Evolutionary conservation across 1,140 invertebrate species (phyloP), one percentile per base, ranked within the genome.

Genomic region (Temnothorax nylanderi): DNA sequence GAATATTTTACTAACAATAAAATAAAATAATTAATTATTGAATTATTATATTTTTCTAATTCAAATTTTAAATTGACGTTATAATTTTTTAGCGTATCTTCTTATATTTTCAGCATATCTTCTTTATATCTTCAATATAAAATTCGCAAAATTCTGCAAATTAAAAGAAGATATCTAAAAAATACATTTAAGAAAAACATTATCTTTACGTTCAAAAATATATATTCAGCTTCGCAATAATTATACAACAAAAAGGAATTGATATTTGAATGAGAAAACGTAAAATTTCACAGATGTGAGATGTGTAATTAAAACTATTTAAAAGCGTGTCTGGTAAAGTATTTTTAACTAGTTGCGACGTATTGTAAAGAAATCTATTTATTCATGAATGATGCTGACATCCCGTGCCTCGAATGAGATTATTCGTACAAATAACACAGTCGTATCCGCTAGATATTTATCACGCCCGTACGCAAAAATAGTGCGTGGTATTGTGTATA

Each of bases 381-480:
- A 74, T 82, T 82, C 51, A 82, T 82, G 67, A 82, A 82, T 26
- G 51, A 82, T 82, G 67, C 65, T 37, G 67, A 82, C 69, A 60
- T 82, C 67, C 37, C 2, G 67, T 74, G 80, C 26, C 54, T 44
- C 37, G 26, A 60, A 82, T 74, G 67, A 77, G 47, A 85, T 85
- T 85, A 85, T 49, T 85, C 74, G 49, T 85, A 85, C 72, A 85
- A 85, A 85, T 85, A 77, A 76, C 58, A 82, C 49, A 85, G 58
- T 85, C 58, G 41, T 80, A 86, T 67, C 37, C 58, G 49, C 62
- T 80, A 58, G 37, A 56, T 86, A 80, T 81, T 86, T 77, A 80
- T 86, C 77, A 82, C 26, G 80, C 21, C 67, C 21, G 41, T 86
- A 78, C 76, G 60, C 41, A 77, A 85, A 85, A 85, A 67, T 78